These are phyloP conservation scores for Tetanocera ferruginea DNA, from an alignment of 2,888 invertebrate genomes.

Conservation along the genomic window DNA sequence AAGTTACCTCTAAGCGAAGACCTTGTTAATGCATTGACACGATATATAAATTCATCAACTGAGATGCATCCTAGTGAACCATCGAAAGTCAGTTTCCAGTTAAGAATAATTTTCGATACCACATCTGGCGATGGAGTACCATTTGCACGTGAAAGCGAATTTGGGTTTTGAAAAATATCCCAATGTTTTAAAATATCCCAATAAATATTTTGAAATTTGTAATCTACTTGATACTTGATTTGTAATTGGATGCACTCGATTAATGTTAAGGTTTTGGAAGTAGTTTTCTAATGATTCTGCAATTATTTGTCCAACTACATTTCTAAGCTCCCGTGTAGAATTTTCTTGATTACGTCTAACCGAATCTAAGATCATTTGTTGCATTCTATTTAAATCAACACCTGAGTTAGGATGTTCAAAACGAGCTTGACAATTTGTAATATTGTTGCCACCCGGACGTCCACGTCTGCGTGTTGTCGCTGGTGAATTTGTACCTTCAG, in stretches of 20 bases:
- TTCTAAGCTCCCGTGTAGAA: background rate
- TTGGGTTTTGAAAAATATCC: too few species aligned
- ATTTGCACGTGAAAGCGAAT: too few species aligned
- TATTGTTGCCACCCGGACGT: background rate
- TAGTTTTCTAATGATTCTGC: background rate
- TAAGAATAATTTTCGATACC: slow-evolving; percentile 26
- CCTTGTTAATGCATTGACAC: slow-evolving; percentile 31
- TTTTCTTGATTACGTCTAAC: background rate
- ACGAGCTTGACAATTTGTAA: background rate
- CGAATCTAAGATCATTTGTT: background rate
- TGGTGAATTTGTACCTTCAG: background rate
- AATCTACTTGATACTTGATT: too few species aligned
- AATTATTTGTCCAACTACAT: background rate
- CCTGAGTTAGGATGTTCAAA: background rate
- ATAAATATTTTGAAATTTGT: too few species aligned
- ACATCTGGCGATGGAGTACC: background rate
- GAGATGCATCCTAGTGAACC: slow-evolving; percentile 1
- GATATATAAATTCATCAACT: slow-evolving; percentile 40
- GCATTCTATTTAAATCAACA: background rate
- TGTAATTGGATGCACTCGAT: background rate
- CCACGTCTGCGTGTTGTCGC: background rate
- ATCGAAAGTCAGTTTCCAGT: slow-evolving; percentile 37
- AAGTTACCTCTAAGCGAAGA: slow-evolving; percentile 33
- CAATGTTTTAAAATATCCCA: too few species aligned
- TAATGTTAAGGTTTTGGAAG: background rate